phyloP scores from a whole-genome alignment of 2,113 vertebrate genomes.

The Paradisaea rubra region DNA sequence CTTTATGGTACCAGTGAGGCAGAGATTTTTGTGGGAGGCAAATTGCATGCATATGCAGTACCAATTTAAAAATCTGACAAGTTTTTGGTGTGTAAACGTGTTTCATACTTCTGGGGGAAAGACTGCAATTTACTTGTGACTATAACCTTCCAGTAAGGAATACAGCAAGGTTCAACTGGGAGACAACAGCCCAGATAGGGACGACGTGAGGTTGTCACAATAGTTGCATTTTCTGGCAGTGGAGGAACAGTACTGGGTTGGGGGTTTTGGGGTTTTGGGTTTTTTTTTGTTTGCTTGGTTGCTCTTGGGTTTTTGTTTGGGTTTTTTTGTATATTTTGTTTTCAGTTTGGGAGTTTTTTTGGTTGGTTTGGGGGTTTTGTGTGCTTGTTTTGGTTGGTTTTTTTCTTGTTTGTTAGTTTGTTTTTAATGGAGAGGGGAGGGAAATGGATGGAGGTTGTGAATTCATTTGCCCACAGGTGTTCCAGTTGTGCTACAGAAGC shows the following conservation, averaged over 20 bases:
- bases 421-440: neutral
- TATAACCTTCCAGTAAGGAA: neutral
- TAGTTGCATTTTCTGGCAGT: neutral
- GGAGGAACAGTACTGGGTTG: neutral
- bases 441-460: neutral
- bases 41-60: neutral
- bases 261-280: neutral
- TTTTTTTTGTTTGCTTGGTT: neutral
- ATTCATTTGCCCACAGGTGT: neutral
- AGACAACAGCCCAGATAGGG: neutral
- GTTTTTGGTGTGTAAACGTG: neutral
- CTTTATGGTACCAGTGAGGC: neutral
- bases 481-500: neutral
- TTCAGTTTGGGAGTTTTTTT: neutral
- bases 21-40: neutral
- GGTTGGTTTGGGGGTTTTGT: neutral
- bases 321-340: neutral
- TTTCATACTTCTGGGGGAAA: neutral
- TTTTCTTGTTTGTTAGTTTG: neutral
- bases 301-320: neutral
- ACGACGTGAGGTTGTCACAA: neutral
- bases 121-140: neutral
- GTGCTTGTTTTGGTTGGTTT: accelerated
- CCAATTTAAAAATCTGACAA: neutral
- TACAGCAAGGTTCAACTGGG: neutral